Base-by-base conservation (phyloP, 2,113 vertebrate species). In the Acanthochromis polyacanthus region DNA sequence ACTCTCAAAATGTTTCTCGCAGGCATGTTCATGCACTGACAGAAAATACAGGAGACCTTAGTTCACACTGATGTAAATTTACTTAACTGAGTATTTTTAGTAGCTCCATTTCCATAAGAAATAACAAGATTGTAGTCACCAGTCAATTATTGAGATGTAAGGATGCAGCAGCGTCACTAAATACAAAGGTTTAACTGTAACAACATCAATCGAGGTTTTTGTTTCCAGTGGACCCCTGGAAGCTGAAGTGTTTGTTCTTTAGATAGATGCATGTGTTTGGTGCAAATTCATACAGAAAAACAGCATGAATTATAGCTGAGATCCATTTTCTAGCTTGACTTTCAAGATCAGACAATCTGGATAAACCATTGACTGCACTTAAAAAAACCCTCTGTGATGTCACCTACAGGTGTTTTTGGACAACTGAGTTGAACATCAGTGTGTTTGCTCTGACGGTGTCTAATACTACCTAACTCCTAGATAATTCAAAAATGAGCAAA, bases 21-120 rank as follows among this genome's bases (percentile, higher is more conserved):
- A 3, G 40, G 30, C 56, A 69, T 53, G 57, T 73, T 56, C 69
- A 36, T 20, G 15, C 25, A 61, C 51, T 50, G 28, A 28, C 58
- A 74, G 40, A 71, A 63, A 20, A 64, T 1, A 22, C n/a, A 38
- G 10, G 0, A 63, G 40, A 48, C 8, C 61, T 36, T 6, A 10
- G 20, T 19, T 19, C 65, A 55, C 23, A 2, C 32, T 19, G 32
- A 38, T 67, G 10, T 36, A 36, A 9, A 9, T 36, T 30, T n/a
- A n/a, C n/a, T n/a, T n/a, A n/a, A n/a, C n/a, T 23, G 9, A 19
- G 20, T 11, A 22, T 53, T 11, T 23, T 53, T 6, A 53, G 30
- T 5, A 4, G 51, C 23, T 36, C 32, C 32, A 2, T 36, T 36
- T 30, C 30, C 6, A 30, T 30, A 4, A 30, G 30, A 4, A 30